Evolutionary conservation across 2,797 vertebrate genomes (phyloP).

Genomic region (Sparus aurata): DNA sequence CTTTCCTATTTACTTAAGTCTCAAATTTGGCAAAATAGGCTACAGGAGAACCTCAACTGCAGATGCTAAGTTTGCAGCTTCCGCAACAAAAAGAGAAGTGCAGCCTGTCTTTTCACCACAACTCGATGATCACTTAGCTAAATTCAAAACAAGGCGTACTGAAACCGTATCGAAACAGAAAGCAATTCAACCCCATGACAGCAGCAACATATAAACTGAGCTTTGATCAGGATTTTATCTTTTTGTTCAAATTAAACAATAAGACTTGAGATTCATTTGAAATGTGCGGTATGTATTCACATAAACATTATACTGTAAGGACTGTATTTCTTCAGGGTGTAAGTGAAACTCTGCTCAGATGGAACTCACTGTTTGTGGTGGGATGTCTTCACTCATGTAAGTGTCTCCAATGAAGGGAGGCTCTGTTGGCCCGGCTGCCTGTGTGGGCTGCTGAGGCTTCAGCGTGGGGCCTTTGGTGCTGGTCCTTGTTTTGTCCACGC

Average conservation of each 20-base stretch:
- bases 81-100: too few species aligned
- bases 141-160: too few species aligned
- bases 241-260: neutral
- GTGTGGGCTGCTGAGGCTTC: neutral
- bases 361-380: slow-evolving; percentile 77
- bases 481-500: neutral
- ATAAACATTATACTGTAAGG: too few species aligned
- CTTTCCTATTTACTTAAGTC: too few species aligned
- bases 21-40: too few species aligned
- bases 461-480: neutral
- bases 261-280: neutral
- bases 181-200: neutral
- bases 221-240: neutral
- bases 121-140: too few species aligned
- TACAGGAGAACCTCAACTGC: too few species aligned
- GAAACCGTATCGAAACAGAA: too few species aligned
- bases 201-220: neutral
- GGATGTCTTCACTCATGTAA: slow-evolving; percentile 71
- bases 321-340: neutral
- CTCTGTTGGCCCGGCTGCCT: slow-evolving; percentile 35
- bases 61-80: too few species aligned
- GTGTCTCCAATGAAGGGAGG: slow-evolving; percentile 79
- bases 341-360: too few species aligned
- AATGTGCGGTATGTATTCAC: neutral
- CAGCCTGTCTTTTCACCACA: too few species aligned